Percentiles rank a stretch among this genome's conserved stretches.
These are phyloP conservation scores for Halesus radiatus DNA, from an alignment of 1,140 invertebrate species.

Conservation along the genomic window DNA sequence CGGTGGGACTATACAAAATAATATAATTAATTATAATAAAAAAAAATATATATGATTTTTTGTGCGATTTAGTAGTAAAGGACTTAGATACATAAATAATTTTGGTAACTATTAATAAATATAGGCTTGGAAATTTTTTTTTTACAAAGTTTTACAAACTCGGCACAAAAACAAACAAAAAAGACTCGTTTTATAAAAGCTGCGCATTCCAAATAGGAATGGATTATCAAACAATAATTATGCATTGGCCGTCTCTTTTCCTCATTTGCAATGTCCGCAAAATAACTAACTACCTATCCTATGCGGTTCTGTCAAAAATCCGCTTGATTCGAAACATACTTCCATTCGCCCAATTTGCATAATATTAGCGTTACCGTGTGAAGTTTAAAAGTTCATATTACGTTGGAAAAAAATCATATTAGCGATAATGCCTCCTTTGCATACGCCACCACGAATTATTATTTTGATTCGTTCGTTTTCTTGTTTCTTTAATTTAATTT, in stretches of 20 bases:
- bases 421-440: conserved; percentile 8
- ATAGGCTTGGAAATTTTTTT: no score
- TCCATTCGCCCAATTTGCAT: conserved; percentile 35
- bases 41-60: no score
- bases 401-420: background rate
- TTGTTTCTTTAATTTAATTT: background rate
- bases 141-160: no score
- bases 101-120: no score
- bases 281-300: conserved; percentile 16
- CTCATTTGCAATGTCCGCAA: background rate
- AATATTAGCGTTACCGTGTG: conserved; percentile 41
- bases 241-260: conserved; percentile 16
- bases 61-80: no score
- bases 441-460: background rate
- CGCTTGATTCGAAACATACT: conserved; percentile 21
- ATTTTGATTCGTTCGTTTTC: conserved; percentile 14
- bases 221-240: conserved; percentile 39
- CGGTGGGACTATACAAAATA: no score
- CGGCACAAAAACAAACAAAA: no score
- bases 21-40: no score
- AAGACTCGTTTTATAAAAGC: background rate
- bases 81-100: no score
- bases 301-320: conserved; percentile 38
- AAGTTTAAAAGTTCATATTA: conserved; percentile 47
- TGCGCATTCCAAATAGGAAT: background rate